Conservation (phyloP, 2,113 vertebrate species). For the Lophotis ruficrista region DNA sequence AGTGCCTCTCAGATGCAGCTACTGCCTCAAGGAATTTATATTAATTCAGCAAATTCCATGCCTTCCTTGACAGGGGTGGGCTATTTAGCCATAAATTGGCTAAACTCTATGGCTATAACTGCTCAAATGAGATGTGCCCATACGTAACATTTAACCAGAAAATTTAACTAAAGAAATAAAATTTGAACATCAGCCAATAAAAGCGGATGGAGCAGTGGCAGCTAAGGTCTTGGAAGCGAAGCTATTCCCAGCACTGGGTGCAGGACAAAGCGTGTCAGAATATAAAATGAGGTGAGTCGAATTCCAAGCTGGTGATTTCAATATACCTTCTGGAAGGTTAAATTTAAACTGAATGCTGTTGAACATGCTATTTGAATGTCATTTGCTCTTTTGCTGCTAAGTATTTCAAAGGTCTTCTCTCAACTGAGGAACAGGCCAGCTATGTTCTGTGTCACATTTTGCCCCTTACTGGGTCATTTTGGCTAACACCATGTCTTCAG, state of each 20-base stretch:
- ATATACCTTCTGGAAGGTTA: neutral
- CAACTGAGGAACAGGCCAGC: neutral
- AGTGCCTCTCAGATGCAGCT: neutral
- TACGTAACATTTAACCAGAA: conserved; percentile 44
- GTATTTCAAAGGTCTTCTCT: neutral
- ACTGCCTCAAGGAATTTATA: conserved; percentile 47
- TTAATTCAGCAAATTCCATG: conserved; percentile 18
- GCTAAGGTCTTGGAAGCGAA: neutral
- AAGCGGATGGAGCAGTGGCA: neutral
- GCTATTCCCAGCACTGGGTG: neutral
- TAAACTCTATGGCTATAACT: conserved; percentile 33
- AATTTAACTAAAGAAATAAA: conserved; percentile 53
- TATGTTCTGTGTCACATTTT: neutral
- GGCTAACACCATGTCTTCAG: neutral
- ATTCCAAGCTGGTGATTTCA: neutral
- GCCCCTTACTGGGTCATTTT: neutral
- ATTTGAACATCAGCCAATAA: conserved; percentile 29
- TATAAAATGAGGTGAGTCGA: neutral
- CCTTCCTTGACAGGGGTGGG: neutral
- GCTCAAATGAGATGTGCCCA: conserved; percentile 31
- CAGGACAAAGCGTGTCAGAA: neutral
- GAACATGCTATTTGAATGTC: neutral
- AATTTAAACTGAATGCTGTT: conserved; percentile 11
- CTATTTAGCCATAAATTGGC: conserved; percentile 40
- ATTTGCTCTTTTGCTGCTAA: neutral